phyloP scores from a whole-genome alignment of 2,113 vertebrate genomes.

The Dipodomys spectabilis region DNA sequence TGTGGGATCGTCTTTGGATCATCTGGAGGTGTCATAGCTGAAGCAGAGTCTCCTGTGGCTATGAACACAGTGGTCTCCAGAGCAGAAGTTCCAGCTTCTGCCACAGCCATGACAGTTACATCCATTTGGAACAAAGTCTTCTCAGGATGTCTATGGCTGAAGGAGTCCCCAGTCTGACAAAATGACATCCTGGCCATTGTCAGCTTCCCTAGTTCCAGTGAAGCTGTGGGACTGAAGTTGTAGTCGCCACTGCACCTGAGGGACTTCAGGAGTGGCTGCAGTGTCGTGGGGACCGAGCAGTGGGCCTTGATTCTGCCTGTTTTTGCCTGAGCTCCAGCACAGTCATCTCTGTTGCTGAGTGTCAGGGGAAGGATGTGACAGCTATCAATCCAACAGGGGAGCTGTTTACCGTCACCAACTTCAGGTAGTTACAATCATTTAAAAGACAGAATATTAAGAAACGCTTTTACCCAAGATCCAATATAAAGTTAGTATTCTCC shows the following conservation, averaged over 20 bases:
- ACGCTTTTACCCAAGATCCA: neutral
- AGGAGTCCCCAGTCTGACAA: neutral
- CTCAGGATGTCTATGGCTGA: neutral
- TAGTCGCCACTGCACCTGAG: neutral
- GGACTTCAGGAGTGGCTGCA: neutral
- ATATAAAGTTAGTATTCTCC: neutral
- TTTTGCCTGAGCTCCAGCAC: neutral
- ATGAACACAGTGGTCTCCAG: neutral
- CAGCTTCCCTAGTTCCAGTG: too few species aligned
- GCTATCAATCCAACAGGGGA: neutral
- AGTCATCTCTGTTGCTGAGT: neutral
- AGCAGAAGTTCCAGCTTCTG: neutral
- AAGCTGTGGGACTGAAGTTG: neutral
- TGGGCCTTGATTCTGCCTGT: too few species aligned
- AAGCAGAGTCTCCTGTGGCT: neutral
- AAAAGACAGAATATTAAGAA: neutral
- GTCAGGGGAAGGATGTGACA: neutral
- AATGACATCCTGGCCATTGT: too few species aligned
- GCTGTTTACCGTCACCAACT: neutral
- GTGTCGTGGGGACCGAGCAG: too few species aligned
- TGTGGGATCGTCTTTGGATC: neutral
- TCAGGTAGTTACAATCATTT: neutral
- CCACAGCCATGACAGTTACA: neutral
- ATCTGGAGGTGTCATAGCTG: neutral
- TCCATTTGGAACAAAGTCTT: neutral